These are phyloP conservation scores for Boleophthalmus pectinirostris DNA, from an alignment of 2,113 vertebrate species.

Conservation along the genomic window DNA sequence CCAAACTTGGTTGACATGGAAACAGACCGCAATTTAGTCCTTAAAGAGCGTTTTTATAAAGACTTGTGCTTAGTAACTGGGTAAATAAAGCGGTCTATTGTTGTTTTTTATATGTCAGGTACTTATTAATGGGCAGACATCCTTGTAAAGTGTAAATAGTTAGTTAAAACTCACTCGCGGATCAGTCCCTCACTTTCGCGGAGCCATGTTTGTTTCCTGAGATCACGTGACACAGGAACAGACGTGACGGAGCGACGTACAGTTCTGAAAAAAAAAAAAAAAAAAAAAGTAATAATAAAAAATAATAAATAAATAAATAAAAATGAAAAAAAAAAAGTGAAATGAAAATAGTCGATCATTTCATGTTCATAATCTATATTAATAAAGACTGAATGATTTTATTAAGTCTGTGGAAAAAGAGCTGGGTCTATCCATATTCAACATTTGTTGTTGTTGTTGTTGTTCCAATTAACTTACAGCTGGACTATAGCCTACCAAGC, in stretches of 20 bases:
- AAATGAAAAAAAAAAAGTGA: too few species aligned
- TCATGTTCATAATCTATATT: too few species aligned
- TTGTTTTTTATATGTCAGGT: not conserved
- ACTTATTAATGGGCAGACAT: not conserved
- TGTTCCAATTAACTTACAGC: too few species aligned
- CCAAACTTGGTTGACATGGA: slow-evolving; percentile 6
- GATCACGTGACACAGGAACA: slow-evolving; percentile 13
- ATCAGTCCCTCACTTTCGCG: slow-evolving; percentile 33
- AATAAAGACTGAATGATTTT: too few species aligned
- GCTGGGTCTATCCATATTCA: too few species aligned
- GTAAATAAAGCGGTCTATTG: not conserved
- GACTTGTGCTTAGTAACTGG: not conserved
- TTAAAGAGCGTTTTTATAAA: not conserved
- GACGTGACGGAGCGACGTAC: not conserved
- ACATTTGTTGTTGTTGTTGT: too few species aligned
- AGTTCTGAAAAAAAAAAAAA: too few species aligned
- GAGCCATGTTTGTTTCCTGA: slow-evolving; percentile 55
- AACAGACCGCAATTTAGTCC: not conserved
- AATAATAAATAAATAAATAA: too few species aligned
- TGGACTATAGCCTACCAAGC: too few species aligned
- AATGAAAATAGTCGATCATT: too few species aligned
- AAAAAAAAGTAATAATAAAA: too few species aligned
- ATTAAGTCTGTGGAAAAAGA: too few species aligned
- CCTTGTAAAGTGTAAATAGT: not conserved
- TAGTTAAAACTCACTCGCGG: slow-evolving; percentile 31